These are phyloP conservation scores for Pygocentrus nattereri DNA, from an alignment of 2,797 vertebrate genomes.

Conservation along the genomic window DNA sequence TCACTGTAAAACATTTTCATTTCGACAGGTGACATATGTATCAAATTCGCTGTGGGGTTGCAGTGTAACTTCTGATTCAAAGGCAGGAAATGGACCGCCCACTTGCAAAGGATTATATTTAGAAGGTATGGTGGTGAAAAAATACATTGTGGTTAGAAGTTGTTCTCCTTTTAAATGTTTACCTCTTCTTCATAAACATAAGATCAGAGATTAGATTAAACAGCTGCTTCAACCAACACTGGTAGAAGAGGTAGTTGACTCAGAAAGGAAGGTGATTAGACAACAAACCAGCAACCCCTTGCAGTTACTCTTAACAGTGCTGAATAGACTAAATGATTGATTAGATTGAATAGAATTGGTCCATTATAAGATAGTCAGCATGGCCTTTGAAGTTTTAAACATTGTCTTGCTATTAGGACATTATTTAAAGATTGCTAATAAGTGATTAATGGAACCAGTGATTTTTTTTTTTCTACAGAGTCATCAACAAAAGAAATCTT, in stretches of 20 bases:
- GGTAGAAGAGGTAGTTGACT: background rate
- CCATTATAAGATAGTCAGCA: background rate
- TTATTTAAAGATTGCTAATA: background rate
- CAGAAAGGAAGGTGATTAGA: background rate
- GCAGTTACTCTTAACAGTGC: background rate
- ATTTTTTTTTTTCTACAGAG: slow-evolving; percentile 56
- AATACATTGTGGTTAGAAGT: background rate
- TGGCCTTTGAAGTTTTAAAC: background rate
- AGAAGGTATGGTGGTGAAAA: background rate
- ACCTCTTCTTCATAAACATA: too few relatives aligned
- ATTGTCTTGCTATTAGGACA: background rate
- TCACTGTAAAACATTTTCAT: slow-evolving; percentile 24
- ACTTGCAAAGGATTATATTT: slow-evolving; percentile 9
- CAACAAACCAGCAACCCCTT: background rate
- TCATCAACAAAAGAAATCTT: slow-evolving; percentile 53
- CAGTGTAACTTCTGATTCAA: slow-evolving; percentile 53
- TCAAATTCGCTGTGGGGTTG: slow-evolving; percentile 78
- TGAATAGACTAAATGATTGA: background rate
- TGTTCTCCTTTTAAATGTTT: too few relatives aligned
- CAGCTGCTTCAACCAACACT: background rate
- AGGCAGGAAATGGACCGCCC: slow-evolving; percentile 12
- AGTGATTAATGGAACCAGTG: background rate
- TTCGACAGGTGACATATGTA: slow-evolving; percentile 79
- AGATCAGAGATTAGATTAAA: background rate
- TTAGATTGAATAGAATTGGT: background rate